phyloP scores from a whole-genome alignment of 64 coral and sea anemone species.

The Dendronephthya gigantea region DNA sequence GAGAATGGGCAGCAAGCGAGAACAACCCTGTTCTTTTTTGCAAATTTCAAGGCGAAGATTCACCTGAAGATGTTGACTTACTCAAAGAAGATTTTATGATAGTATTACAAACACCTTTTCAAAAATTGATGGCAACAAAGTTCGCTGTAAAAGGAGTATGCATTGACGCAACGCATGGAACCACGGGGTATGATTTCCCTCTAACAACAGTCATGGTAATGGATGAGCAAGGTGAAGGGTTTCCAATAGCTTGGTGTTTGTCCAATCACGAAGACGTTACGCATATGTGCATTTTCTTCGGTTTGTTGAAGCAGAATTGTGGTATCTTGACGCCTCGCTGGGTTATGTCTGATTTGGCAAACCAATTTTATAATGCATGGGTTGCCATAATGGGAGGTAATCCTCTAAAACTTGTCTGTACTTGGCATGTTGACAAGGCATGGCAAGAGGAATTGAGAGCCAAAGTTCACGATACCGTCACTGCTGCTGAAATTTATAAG shows the following conservation, averaged over 20 bases:
- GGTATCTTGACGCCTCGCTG: neutral
- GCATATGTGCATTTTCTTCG: constrained; percentile 47
- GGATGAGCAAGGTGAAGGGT: constrained; percentile 45
- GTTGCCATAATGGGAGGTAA: constrained; percentile 25
- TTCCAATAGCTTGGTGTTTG: constrained; percentile 47
- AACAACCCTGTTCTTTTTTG: constrained; percentile 46
- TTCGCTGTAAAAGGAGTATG: constrained; percentile 36
- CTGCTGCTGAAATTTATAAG: constrained; percentile 25
- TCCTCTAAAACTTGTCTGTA: constrained; percentile 25
- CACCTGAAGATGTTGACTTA: constrained; percentile 9
- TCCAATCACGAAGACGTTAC: constrained; percentile 60
- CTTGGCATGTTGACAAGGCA: constrained; percentile 48
- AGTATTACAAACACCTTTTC: constrained; percentile 35
- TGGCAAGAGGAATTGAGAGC: constrained; percentile 26
- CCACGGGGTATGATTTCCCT: constrained; percentile 47
- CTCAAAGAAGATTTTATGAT: constrained; percentile 37
- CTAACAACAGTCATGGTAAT: constrained; percentile 35
- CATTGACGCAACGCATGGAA: constrained; percentile 44
- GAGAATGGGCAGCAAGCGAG: constrained; percentile 31
- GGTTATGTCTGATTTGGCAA: constrained; percentile 13
- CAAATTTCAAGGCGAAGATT: constrained; percentile 41
- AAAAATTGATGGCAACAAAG: constrained; percentile 42
- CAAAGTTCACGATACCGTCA: neutral
- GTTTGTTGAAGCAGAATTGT: constrained; percentile 23
- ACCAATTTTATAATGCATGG: constrained; percentile 52